Conservation (phyloP, 2,113 vertebrate genomes). For the Pelecanus crispus region DNA sequence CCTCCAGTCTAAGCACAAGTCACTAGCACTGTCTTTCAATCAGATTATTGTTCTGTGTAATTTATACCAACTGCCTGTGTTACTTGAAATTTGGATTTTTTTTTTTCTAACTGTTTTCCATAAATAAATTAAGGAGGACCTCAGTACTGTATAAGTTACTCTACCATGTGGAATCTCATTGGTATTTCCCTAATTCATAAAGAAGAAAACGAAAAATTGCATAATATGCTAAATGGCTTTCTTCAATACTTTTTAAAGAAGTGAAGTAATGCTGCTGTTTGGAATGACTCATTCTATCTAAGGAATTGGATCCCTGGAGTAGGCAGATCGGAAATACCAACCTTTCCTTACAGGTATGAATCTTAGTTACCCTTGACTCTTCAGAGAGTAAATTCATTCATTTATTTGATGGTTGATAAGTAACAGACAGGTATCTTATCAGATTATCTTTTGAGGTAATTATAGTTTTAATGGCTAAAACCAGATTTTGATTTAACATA, state of each 20-base stretch:
- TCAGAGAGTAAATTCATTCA: not conserved
- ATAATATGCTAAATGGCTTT: not conserved
- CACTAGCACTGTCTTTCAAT: conserved; percentile 17
- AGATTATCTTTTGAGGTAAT: not conserved
- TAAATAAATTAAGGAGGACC: not conserved
- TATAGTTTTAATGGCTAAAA: not conserved
- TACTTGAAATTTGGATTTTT: not conserved
- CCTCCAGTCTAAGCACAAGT: not conserved
- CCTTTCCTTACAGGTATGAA: not conserved
- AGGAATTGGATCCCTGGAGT: not conserved
- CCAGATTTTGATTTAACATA: not conserved
- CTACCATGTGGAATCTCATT: not conserved
- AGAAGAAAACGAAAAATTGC: not conserved
- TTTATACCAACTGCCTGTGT: not conserved
- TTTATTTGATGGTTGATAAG: not conserved
- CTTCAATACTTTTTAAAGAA: not conserved
- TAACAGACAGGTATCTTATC: not conserved
- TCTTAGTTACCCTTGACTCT: not conserved
- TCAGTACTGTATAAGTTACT: not conserved
- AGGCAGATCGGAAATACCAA: not conserved
- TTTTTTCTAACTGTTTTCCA: not conserved
- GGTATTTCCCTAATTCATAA: not conserved
- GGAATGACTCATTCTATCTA: not conserved
- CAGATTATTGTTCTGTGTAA: not conserved
- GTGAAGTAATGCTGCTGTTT: not conserved